Evolutionary conservation across 2,888 invertebrate species (phyloP).

Genomic region (Apantesis nais): DNA sequence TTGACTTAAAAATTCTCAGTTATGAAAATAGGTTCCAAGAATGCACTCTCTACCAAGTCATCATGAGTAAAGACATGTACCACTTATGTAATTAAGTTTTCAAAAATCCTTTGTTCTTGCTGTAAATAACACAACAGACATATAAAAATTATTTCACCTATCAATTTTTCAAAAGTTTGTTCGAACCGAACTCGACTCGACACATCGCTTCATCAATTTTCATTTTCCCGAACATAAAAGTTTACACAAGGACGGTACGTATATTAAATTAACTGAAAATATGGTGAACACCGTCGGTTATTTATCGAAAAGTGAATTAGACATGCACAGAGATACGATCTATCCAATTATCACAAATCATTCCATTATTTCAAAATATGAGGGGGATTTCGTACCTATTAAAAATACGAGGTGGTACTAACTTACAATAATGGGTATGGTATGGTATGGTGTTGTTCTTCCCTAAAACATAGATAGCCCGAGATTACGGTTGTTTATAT

Average conservation of each 20-base stretch:
- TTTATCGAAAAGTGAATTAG: slow-evolving; percentile 41
- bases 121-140: slow-evolving; percentile 7
- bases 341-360: slow-evolving; percentile 48
- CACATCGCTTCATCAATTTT: slow-evolving; percentile 24
- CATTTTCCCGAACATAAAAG: slow-evolving; percentile 21
- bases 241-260: slow-evolving; percentile 20
- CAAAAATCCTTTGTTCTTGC: not conserved
- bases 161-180: slow-evolving; percentile 22
- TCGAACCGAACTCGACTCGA: slow-evolving; percentile 15
- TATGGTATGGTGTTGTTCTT: not conserved
- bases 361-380: slow-evolving; percentile 17
- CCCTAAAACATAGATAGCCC: not conserved
- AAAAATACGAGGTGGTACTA: not conserved
- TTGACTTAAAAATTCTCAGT: no score
- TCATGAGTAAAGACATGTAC: no score
- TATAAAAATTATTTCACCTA: slow-evolving; percentile 2
- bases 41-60: no score
- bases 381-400: slow-evolving; percentile 11
- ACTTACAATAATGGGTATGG: not conserved
- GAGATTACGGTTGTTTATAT: no score
- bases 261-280: slow-evolving; percentile 43
- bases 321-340: slow-evolving; percentile 43
- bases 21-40: no score
- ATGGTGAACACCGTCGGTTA: slow-evolving; percentile 25
- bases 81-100: not conserved